A percentile compares a stretch with the other conserved stretches of the same genome.
These are phyloP conservation scores for Ataeniobius toweri DNA, from an alignment of 2,797 vertebrate genomes.

Conservation along the genomic window DNA sequence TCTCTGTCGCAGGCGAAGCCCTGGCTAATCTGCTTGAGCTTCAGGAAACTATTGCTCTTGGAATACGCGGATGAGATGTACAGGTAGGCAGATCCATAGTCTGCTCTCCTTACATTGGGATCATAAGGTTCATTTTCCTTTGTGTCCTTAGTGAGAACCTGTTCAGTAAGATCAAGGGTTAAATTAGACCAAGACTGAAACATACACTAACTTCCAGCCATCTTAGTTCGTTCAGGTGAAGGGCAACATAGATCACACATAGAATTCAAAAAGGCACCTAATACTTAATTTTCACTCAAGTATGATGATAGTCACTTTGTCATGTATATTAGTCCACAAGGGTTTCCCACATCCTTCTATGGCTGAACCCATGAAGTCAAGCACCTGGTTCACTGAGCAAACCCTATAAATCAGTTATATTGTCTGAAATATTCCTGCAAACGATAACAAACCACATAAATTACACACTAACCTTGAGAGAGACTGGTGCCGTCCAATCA, in stretches of 20 bases:
- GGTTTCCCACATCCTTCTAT: background rate
- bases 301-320: background rate
- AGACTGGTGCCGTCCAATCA: conserved; percentile 63
- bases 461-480: conserved; percentile 74
- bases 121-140: background rate
- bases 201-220: background rate
- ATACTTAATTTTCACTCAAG: background rate
- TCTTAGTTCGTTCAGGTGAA: background rate
- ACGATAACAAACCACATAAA: background rate
- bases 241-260: background rate
- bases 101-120: background rate
- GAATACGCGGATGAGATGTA: conserved; percentile 78
- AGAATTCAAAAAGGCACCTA: no score
- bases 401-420: background rate
- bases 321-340: background rate
- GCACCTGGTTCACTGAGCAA: background rate
- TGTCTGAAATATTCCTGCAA: background rate
- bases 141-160: conserved; percentile 63
- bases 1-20: conserved; percentile 75
- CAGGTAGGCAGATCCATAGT: conserved; percentile 48
- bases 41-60: conserved; percentile 83
- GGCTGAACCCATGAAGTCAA: background rate
- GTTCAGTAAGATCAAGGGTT: conserved; percentile 25
- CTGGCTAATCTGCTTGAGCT: conserved; percentile 64
- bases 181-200: background rate